Evolutionary conservation across 2,113 vertebrate genomes (phyloP), one percentile per base, ranked within the genome.

Genomic region (Zosterops borbonicus): DNA sequence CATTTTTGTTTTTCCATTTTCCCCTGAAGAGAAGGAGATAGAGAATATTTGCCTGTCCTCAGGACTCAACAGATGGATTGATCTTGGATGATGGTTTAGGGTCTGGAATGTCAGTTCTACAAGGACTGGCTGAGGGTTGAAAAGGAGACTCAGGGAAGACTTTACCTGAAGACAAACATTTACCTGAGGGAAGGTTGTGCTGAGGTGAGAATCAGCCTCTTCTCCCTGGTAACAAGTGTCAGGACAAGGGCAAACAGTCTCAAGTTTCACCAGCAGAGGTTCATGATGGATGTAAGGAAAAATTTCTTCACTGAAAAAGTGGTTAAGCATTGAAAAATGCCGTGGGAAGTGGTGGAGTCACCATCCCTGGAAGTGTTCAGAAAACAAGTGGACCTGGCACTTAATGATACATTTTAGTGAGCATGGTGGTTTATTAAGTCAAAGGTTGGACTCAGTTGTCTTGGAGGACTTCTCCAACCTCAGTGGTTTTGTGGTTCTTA

Each of bases 351-450:
- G 71, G 31, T 37, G 42, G 35, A 63, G 18, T 50, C 27, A 63
- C 12, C 31, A 33, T 49, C 12, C 49, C 31, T 83, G 42, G 27
- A 56, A 37, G 14, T 33, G 19, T 31, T 70, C 31, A 37, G 0
- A 14, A 50, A 63, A 11, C 2, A 13, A 28, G 35, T 35, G n/a
- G 12, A 24, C 27, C 27, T 83, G 63, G 35, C 35, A 33, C 18
- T 42, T 69, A 22, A 20, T 49, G 6, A 4, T 29, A 2, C 0
- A 1, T 12, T 15, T 63, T 9, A 49, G 22, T 69, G n/a, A 37
- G n/a, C 17, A 2, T 35, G 25, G 39, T 68, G 55, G 4, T 42
- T 27, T 56, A 70, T 27, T 50, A 63, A 69, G 11, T 69, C 31
- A 55, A 15, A 42, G 41, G 22, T 28, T 63, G 63, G 8, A 49